phyloP scores from a whole-genome alignment of 2,113 vertebrate species.

The Centrocercus urophasianus region DNA sequence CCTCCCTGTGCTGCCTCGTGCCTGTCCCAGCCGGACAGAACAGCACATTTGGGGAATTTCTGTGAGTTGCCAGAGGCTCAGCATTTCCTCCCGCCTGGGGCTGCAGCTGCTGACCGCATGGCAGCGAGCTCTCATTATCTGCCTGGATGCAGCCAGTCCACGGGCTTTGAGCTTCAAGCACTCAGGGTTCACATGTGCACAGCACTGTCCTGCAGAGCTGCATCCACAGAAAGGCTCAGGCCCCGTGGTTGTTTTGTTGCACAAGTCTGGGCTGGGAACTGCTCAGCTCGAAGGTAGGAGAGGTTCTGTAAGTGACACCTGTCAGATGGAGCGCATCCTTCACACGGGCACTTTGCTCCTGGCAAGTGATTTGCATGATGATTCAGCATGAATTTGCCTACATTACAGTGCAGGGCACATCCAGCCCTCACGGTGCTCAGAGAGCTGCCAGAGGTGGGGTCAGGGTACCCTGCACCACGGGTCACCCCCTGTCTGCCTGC shows the following conservation, averaged over 20 bases:
- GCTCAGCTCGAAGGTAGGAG: background rate
- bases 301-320: accelerated
- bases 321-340: background rate
- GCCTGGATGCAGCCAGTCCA: background rate
- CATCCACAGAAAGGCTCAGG: background rate
- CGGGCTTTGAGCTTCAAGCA: background rate
- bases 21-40: background rate
- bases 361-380: background rate
- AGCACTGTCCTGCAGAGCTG: background rate
- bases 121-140: accelerated
- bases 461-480: background rate
- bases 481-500: background rate
- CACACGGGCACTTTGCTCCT: accelerated
- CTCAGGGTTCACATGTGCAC: accelerated
- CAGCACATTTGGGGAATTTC: background rate
- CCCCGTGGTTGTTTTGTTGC: accelerated
- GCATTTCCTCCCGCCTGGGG: background rate
- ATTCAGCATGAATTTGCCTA: background rate
- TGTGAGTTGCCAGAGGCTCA: background rate
- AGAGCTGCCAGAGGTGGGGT: background rate
- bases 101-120: background rate
- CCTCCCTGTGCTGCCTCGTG: accelerated
- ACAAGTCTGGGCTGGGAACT: background rate
- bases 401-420: background rate
- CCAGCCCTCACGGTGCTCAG: accelerated